These are phyloP conservation scores for Caerostris extrusa DNA, from an alignment of 1,140 invertebrate species.

Conservation along the genomic window DNA sequence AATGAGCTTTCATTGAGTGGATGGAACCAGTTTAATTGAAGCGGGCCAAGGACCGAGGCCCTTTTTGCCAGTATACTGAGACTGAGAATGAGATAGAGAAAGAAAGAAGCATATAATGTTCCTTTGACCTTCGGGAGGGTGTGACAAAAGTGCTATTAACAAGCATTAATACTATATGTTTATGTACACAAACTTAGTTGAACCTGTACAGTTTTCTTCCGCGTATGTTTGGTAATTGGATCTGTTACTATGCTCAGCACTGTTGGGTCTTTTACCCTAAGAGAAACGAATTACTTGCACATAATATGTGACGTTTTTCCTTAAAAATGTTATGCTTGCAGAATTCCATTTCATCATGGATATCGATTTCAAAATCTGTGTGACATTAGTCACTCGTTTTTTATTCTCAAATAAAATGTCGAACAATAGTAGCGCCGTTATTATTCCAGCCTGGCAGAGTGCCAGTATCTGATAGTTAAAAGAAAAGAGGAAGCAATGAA, in stretches of 20 bases:
- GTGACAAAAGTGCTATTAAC: neutral
- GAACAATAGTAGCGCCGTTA: neutral
- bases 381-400: neutral
- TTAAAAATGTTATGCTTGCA: neutral
- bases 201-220: neutral
- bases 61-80: neutral
- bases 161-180: neutral
- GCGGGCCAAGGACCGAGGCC: neutral
- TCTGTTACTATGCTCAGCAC: neutral
- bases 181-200: neutral
- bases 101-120: neutral
- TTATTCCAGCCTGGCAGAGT: neutral
- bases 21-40: constrained; percentile 61
- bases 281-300: neutral
- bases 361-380: neutral
- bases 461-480: constrained; percentile 25
- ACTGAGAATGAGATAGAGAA: neutral
- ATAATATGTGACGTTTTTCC: neutral
- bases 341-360: neutral
- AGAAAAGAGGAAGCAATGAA: constrained; percentile 40
- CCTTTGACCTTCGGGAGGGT: neutral
- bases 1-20: constrained; percentile 30
- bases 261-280: neutral
- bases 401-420: neutral
- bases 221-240: neutral